Evolutionary conservation across 2,888 invertebrate species (phyloP), one percentile per base, ranked within the genome.

Genomic region (Dysmachus trigonus): DNA sequence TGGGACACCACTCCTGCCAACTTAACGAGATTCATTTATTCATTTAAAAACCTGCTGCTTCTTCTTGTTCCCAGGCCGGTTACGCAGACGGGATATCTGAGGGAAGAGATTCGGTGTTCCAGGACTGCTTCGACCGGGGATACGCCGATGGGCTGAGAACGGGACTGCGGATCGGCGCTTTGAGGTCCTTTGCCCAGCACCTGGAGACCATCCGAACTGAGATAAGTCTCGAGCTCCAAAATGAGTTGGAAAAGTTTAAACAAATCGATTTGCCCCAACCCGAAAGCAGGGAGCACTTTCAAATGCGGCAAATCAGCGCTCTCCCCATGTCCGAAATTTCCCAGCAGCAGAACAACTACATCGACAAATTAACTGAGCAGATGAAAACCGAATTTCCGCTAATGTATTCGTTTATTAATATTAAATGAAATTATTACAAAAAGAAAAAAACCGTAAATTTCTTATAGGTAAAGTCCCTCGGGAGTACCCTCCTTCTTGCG

Each of bases 401-500:
- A 81, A 85, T 89, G 81, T 87, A 87, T 79, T 83, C 81, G 87
- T 88, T 89, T 87, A 88, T 88, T 79, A 88, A 87, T 89, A 87
- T 79, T 86, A 74, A 84, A 62, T 73, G 83, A 86, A 72, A 82
- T 82, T 87, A 87, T 87, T 86, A 87, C 87, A 31, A 41, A 62
- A 41, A 85, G 13, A 10, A 27, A 22, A 35, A 10, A 62, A 35
- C 27, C 72, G 1, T 27, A 10, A 72, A 51, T 41, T 33, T 27
- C 89, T 95, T 97, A 99, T 91, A 99, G 95, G 93, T 99, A 99
- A 86, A 99, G 95, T 89, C 99, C 99, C 93, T 99, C 99, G 0
- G 99, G 99, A 74, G 99, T 99, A 88, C 99, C 99, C 93, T 99
- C 99, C 91, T 99, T 99, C 94, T 99, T 99, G 87, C 99, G 95